Evolutionary conservation across 2,888 invertebrate species (phyloP).

Genomic region (Tetanocera ferruginea): DNA sequence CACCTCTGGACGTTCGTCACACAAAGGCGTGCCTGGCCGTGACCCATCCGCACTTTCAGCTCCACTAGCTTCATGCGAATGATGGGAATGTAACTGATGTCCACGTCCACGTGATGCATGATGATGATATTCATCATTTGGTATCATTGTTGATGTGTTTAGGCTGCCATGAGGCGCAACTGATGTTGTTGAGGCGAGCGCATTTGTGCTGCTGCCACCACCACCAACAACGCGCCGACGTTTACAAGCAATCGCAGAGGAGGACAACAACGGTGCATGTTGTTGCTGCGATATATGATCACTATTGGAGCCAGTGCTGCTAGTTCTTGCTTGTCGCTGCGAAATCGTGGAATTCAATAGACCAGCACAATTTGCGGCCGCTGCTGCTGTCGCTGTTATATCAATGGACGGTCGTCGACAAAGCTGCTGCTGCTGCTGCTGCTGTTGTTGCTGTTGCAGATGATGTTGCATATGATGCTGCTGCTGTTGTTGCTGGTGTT

Average conservation of each 20-base stretch:
- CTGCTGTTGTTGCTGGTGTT: slow-evolving; percentile 53
- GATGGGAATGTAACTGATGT: slow-evolving; percentile 72
- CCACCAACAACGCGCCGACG: slow-evolving; percentile 71
- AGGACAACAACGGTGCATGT: slow-evolving; percentile 48
- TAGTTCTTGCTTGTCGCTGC: slow-evolving; percentile 59
- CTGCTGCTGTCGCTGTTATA: slow-evolving; percentile 62
- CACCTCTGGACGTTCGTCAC: slow-evolving; percentile 84
- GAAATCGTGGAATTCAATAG: slow-evolving; percentile 46
- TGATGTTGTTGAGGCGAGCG: slow-evolving; percentile 43
- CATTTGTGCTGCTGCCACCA: slow-evolving; percentile 46
- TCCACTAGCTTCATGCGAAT: slow-evolving; percentile 72
- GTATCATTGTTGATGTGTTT: slow-evolving; percentile 46
- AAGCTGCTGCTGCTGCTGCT: slow-evolving; percentile 62
- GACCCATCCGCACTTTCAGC: slow-evolving; percentile 79
- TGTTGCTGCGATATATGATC: slow-evolving; percentile 51
- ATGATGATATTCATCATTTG: slow-evolving; percentile 67
- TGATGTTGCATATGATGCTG: slow-evolving; percentile 53
- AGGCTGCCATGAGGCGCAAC: slow-evolving; percentile 40
- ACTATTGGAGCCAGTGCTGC: slow-evolving; percentile 53
- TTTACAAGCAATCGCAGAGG: slow-evolving; percentile 70
- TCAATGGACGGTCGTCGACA: slow-evolving; percentile 73
- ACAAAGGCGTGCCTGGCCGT: slow-evolving; percentile 87
- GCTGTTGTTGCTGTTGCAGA: slow-evolving; percentile 53
- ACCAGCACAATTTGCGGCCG: slow-evolving; percentile 47
- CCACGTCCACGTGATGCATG: slow-evolving; percentile 71